Evolutionary conservation across 2,113 vertebrate species (phyloP).

Genomic region (Hassar affinis): DNA sequence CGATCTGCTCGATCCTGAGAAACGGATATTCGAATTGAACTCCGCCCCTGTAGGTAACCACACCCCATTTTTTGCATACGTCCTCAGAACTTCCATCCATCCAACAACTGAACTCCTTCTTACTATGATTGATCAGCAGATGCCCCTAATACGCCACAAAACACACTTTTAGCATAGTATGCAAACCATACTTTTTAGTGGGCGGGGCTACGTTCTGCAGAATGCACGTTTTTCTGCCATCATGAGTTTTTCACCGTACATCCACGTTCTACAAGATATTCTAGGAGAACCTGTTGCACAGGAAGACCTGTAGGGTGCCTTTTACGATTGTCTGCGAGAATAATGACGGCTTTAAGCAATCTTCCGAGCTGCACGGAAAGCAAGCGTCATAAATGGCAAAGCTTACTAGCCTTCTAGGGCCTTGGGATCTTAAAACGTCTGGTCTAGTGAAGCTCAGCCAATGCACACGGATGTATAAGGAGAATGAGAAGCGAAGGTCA

Average conservation of each 20-base stretch:
- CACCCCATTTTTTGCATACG: background rate
- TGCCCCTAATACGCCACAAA: too few relatives aligned
- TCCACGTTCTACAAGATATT: background rate
- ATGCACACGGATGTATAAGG: constrained; percentile 33
- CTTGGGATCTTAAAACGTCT: background rate
- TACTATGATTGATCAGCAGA: background rate
- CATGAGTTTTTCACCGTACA: background rate
- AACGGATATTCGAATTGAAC: background rate
- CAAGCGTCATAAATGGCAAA: constrained; percentile 50
- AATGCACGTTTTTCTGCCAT: background rate
- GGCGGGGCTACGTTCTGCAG: background rate
- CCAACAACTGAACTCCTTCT: background rate
- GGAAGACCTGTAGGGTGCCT: background rate
- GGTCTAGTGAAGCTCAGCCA: constrained; percentile 2
- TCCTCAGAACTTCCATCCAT: background rate
- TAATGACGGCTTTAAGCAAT: constrained; percentile 48
- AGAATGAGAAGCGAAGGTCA: constrained; percentile 32
- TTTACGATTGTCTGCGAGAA: constrained; percentile 22
- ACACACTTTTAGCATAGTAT: too few relatives aligned
- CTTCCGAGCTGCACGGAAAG: constrained; percentile 21
- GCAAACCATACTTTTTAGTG: background rate
- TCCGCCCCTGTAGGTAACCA: background rate
- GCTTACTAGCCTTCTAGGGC: constrained; percentile 28
- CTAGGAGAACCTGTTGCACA: background rate
- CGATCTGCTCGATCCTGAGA: background rate